Evolutionary conservation across 2,113 vertebrate species (phyloP), one percentile per base, ranked within the genome.

Genomic region (Ophiodon elongatus): DNA sequence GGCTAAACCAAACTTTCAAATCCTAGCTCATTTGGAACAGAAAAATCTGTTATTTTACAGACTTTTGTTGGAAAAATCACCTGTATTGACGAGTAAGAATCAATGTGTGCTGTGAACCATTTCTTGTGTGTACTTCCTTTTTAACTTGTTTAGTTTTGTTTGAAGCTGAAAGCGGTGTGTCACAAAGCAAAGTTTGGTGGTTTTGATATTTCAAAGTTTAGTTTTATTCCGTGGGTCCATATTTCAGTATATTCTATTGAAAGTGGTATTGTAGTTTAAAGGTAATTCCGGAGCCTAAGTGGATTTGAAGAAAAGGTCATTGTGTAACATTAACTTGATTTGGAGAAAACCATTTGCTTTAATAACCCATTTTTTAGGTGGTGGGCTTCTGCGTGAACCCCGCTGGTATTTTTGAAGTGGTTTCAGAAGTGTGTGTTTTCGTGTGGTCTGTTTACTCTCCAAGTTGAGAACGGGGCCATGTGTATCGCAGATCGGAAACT

Each of bases 401-500:
- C 37, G 41, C 79, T 93, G 80, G 81, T 92, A 87, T 88, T 92
- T 89, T 85, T 82, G 67, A 93, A 91, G 88, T 88, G 86, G 79
- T 92, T 92, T 88, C 76, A 89, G 77, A 92, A 88, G 84, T 87
- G 76, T 89, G 85, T 89, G 83, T 93, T 88, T 91, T 90, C 10
- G 88, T 90, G 84, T 89, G 89, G 90, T 92, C 87, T 93, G 82
- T 93, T 93, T 92, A 88, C 87, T 89, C 84, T 89, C 74, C 50
- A 86, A 91, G 76, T 76, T 1, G 41, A 82, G 85, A 91, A 70
- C 47, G 63, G 76, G 65, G 78, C 84, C 86, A 91, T 90, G 79
- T 94, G 84, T 90, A 84, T 88, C 13, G 54, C 89, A 90, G 82
- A 87, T 91, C 64, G 83, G 87, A 91, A 94, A 93, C 67, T 84